These are phyloP conservation scores for Ochropleura plecta DNA, from an alignment of 2,888 invertebrate genomes.

Conservation along the genomic window DNA sequence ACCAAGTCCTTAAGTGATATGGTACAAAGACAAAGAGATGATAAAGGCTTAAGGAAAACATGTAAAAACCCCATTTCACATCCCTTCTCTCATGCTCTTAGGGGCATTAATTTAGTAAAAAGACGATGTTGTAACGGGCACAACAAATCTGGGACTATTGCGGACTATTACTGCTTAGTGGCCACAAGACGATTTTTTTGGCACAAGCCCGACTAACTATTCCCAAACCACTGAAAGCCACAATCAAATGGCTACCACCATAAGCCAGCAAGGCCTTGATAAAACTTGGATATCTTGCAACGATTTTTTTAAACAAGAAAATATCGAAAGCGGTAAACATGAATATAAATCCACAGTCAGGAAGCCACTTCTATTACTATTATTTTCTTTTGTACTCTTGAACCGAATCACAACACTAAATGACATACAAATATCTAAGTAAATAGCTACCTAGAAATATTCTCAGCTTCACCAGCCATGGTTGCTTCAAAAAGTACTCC, in stretches of 20 bases:
- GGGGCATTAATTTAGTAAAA: neutral
- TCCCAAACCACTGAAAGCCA: neutral
- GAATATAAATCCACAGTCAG: too few species aligned
- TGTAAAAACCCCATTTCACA: neutral
- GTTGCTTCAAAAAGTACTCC: constrained; percentile 5
- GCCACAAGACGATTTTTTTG: neutral
- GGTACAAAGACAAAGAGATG: neutral
- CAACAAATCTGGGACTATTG: neutral
- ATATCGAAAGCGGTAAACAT: too few species aligned
- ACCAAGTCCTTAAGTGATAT: neutral
- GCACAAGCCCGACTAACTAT: neutral
- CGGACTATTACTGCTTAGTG: neutral
- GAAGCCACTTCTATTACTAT: too few species aligned
- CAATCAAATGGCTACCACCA: neutral
- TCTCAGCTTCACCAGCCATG: constrained; percentile 46
- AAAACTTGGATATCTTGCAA: too few species aligned
- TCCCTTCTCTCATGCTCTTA: neutral
- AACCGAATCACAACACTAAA: neutral
- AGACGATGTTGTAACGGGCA: neutral
- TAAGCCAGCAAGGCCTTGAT: too few species aligned
- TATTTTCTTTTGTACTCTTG: too few species aligned
- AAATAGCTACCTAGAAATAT: neutral
- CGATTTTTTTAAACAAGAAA: too few species aligned
- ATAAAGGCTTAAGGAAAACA: neutral
- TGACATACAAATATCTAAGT: neutral